These are phyloP conservation scores for Gorsachius magnificus DNA, from an alignment of 2,797 vertebrate species.

Conservation along the genomic window DNA sequence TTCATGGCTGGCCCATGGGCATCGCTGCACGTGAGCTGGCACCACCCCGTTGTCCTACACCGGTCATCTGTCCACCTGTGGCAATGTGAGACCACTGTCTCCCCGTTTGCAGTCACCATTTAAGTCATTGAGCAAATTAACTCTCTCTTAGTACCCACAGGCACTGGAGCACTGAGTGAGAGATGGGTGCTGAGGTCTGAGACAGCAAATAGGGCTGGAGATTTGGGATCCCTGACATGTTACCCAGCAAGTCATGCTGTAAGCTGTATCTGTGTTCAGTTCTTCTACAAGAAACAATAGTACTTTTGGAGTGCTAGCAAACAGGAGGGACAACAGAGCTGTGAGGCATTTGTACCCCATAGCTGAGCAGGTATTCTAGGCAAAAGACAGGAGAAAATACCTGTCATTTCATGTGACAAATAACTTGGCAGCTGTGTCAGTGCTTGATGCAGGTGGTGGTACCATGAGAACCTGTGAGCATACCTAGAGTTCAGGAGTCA, in stretches of 20 bases:
- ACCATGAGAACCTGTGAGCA: background rate
- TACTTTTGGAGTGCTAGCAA: background rate
- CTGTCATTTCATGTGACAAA: background rate
- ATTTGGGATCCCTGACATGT: background rate
- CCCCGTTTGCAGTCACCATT: background rate
- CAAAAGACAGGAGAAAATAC: background rate
- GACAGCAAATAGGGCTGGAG: background rate
- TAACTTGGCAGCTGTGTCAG: background rate
- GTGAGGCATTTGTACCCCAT: background rate
- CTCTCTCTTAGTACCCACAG: background rate
- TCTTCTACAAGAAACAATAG: background rate
- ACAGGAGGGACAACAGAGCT: background rate
- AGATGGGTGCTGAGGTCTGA: background rate
- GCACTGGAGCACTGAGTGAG: background rate
- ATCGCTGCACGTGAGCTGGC: fast-evolving
- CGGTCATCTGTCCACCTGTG: fast-evolving
- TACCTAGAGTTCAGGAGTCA: background rate
- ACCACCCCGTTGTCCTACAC: background rate
- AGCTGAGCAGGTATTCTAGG: background rate
- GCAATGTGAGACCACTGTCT: fast-evolving
- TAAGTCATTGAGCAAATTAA: background rate
- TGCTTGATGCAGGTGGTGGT: fast-evolving
- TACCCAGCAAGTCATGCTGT: background rate
- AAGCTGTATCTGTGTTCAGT: background rate
- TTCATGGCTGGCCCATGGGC: background rate